These are phyloP conservation scores for Channa argus DNA, from an alignment of 2,113 vertebrate genomes.

Conservation along the genomic window DNA sequence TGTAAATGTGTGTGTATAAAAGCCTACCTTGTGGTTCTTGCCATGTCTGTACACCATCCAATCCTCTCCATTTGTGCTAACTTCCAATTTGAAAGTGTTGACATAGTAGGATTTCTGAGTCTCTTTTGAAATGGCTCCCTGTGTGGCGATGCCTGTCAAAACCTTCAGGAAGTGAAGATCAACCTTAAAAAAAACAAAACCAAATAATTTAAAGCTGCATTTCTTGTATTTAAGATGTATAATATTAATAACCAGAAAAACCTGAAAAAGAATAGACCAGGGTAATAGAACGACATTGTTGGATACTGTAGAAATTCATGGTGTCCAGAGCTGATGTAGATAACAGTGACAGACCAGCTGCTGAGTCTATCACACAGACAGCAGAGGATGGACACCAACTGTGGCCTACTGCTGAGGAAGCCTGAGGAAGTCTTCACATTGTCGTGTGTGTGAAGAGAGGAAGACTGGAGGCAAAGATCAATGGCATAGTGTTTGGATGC, in stretches of 20 bases:
- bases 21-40: conserved; percentile 95
- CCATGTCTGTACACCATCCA: conserved; percentile 98
- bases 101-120: conserved; percentile 95
- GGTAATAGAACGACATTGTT: background rate
- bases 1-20: background rate
- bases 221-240: background rate
- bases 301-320: conserved; percentile 8
- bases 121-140: conserved; percentile 95
- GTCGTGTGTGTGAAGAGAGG: conserved; percentile 41
- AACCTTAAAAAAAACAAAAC: conserved; percentile 83
- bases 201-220: background rate
- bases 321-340: conserved; percentile 34
- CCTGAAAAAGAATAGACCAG: background rate
- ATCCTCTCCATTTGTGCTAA: conserved; percentile 98
- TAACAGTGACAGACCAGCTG: conserved; percentile 47
- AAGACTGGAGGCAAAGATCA: conserved; percentile 75
- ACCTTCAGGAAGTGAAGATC: conserved; percentile 97
- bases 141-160: conserved; percentile 94
- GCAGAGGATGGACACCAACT: conserved; percentile 42
- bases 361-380: conserved; percentile 59
- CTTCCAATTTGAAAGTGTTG: conserved; percentile 95
- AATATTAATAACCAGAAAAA: background rate
- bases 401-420: conserved; percentile 49
- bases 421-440: conserved; percentile 26
- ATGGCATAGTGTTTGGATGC: conserved; percentile 73